Conservation (phyloP, 2,888 invertebrate species). For the Lagria hirta region DNA sequence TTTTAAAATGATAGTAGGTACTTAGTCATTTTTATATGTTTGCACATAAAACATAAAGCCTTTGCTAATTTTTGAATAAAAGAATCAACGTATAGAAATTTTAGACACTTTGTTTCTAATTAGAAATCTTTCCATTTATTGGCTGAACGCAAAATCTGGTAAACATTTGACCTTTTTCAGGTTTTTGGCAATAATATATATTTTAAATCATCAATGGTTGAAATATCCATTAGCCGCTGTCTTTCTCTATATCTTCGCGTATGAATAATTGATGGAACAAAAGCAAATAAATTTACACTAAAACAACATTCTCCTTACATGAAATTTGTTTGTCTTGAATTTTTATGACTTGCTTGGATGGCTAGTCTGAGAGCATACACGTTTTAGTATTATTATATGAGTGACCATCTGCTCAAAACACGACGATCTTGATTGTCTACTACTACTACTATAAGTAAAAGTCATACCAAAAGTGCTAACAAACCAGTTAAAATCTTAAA, state of each 20-base stretch:
- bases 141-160: too few species aligned
- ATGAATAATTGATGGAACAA: conserved; percentile 37
- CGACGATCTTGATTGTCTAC: conserved; percentile 3
- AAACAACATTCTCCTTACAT: conserved; percentile 31
- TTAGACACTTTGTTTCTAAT: conserved; percentile 6
- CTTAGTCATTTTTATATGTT: conserved; percentile 28
- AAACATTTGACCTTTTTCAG: too few species aligned
- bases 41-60: conserved; percentile 21
- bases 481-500: conserved; percentile 22
- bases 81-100: conserved; percentile 11
- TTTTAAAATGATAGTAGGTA: conserved; percentile 30
- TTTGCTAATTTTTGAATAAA: conserved; percentile 15
- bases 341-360: conserved; percentile 32
- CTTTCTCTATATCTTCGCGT: conserved; percentile 17
- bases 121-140: conserved; percentile 16
- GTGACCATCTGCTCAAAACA: conserved; percentile 4
- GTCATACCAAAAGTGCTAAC: conserved; percentile 17
- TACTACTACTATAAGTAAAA: conserved; percentile 22
- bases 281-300: conserved; percentile 33
- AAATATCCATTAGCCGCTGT: conserved; percentile 13
- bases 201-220: too few species aligned
- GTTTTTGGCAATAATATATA: too few species aligned
- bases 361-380: conserved; percentile 15
- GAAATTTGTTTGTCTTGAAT: conserved; percentile 29
- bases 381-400: conserved; percentile 5